phyloP scores from a whole-genome alignment of 2,888 invertebrate species.

The Sclerodermus sp. region DNA sequence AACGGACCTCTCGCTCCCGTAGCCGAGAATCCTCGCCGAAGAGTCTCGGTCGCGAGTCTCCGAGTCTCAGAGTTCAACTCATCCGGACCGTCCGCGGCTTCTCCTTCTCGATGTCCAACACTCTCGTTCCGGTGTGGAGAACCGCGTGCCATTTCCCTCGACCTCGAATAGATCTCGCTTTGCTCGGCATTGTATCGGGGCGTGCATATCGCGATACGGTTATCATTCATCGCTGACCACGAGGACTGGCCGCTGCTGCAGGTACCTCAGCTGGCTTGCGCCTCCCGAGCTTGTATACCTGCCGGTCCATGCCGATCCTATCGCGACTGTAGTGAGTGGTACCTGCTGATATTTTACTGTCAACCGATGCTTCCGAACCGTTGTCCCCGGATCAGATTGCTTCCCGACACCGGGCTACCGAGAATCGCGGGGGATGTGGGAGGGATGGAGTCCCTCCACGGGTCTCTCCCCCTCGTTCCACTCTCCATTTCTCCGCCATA shows the following conservation, averaged over 20 bases:
- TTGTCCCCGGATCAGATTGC: constrained; percentile 53
- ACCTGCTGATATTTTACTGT: constrained; percentile 56
- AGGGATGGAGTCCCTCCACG: no score
- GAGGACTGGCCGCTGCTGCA: background rate
- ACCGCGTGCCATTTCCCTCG: constrained; percentile 16
- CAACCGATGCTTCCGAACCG: constrained; percentile 54
- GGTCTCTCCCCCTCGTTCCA: constrained; percentile 3
- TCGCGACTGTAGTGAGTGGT: constrained; percentile 39
- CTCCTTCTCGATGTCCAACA: no score
- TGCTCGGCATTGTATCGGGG: constrained; percentile 40
- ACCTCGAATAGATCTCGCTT: constrained; percentile 34
- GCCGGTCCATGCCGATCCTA: constrained; percentile 30
- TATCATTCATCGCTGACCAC: constrained; percentile 49
- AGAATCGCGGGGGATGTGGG: constrained; percentile 44
- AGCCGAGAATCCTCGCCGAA: no score
- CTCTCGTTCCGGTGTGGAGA: no score
- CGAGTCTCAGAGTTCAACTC: no score
- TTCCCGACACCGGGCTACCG: constrained; percentile 41
- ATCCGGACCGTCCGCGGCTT: no score
- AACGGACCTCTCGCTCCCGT: no score
- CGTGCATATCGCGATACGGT: constrained; percentile 47
- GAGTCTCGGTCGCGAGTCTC: no score
- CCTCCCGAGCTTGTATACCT: background rate
- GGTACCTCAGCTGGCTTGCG: background rate
- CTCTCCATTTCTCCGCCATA: background rate